Evolutionary conservation across 2,888 invertebrate genomes (phyloP), one percentile per base, ranked within the genome.

Genomic region (Drosophila lacicola): DNA sequence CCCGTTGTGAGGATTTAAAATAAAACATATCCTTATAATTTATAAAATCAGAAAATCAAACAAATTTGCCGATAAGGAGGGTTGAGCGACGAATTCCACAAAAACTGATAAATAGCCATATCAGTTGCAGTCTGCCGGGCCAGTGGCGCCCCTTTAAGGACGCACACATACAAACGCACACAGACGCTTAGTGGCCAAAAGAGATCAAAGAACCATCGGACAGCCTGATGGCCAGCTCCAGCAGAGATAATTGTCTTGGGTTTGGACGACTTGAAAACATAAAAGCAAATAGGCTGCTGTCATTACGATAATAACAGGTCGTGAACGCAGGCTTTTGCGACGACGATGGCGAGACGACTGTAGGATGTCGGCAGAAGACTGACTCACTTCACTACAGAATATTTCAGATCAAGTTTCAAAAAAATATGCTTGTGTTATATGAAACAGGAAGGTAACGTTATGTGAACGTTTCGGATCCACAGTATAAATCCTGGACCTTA

Each of bases 291-390:
- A 90, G 82, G 89, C 82, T 86, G 84, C 90, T 87, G 81, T 84
- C 86, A 90, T 90, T 90, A 90, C 73, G 81, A 79, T 90, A 90
- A 90, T 90, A 86, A 90, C 90, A 90, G 88, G 90, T 86, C 90
- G 90, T 79, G 60, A 82, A 67, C 70, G 76, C 86, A 85, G 72
- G 72, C 75, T 63, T 56, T 55, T 65, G 36, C 45, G 54, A 68
- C 60, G 78, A 72, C 61, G 82, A 72, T 58, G 79, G 70, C 78
- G 69, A 67, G 55, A 41, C 51, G 72, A 68, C 76, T 55, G 49
- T 65, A 56, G 54, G 39, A 55, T 39, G 54, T n/a, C 19, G 49
- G 49, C 62, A 57, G 54, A 51, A 70, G 62, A 63, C 69, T 75
- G 82, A 71, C 79, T 74, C 75, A 84, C 58, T 61, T 57, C 60